These are phyloP conservation scores for Microctenopoma stevenorrisi DNA, from an alignment of 2,797 vertebrate genomes.

Conservation along the genomic window DNA sequence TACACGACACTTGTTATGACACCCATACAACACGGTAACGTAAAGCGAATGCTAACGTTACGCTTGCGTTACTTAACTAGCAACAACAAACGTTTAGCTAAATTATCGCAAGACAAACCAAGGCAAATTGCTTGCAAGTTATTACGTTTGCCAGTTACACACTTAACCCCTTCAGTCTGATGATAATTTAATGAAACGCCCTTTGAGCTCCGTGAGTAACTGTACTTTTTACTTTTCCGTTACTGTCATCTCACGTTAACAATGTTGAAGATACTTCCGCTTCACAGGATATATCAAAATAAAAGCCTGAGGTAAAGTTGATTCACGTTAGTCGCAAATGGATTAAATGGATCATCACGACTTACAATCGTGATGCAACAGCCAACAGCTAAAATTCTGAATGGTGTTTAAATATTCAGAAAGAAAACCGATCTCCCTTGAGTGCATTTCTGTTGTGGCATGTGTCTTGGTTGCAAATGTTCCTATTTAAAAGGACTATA, in stretches of 20 bases:
- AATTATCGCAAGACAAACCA: neutral
- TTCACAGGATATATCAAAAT: slow-evolving; percentile 3
- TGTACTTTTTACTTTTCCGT: neutral
- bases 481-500: slow-evolving; percentile 69
- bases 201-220: rapidly evolving
- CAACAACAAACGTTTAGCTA: neutral
- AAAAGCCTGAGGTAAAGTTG: slow-evolving; percentile 6
- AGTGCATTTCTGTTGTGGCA: slow-evolving; percentile 19
- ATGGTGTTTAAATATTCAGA: neutral
- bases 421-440: neutral
- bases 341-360: too few species aligned
- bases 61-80: neutral
- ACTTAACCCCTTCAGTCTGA: rapidly evolving
- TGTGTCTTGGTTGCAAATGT: slow-evolving; percentile 46
- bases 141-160: neutral
- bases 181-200: neutral
- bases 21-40: neutral
- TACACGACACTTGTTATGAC: rapidly evolving
- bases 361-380: neutral
- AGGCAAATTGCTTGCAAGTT: neutral
- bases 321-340: neutral
- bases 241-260: rapidly evolving
- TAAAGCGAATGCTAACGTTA: neutral
- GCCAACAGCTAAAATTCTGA: neutral
- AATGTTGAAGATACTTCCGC: slow-evolving; percentile 2